phyloP scores from a whole-genome alignment of 2,888 invertebrate genomes.

The Hypena proboscidalis region DNA sequence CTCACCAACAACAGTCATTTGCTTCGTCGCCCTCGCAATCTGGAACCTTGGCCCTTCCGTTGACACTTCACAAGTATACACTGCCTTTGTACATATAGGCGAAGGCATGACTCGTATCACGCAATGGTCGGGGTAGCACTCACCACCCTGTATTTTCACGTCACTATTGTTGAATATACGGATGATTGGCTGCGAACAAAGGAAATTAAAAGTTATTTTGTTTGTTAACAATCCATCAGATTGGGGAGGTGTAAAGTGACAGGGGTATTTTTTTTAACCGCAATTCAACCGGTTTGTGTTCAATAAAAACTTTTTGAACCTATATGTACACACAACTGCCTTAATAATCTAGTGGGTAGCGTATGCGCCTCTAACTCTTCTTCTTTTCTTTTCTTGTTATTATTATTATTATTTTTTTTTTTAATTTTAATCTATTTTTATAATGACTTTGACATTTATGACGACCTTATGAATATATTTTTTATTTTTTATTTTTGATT shows the following conservation, averaged over 20 bases:
- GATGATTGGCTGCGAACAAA: slow-evolving; percentile 65
- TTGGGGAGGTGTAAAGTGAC: neutral
- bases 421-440: no score
- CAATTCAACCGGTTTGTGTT: no score
- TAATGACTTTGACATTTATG: no score
- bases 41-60: slow-evolving; percentile 79
- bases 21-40: slow-evolving; percentile 75
- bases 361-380: no score
- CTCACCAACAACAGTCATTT: slow-evolving; percentile 81
- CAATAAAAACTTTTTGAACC: no score
- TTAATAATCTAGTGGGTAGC: no score
- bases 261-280: no score
- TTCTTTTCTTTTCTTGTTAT: no score
- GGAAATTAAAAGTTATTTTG: neutral
- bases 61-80: slow-evolving; percentile 77
- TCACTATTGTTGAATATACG: slow-evolving; percentile 76
- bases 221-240: neutral
- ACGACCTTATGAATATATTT: no score
- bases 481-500: no score
- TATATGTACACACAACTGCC: no score
- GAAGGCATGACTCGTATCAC: slow-evolving; percentile 77
- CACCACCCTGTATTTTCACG: slow-evolving; percentile 75
- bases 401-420: no score
- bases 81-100: slow-evolving; percentile 71
- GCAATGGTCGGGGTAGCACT: slow-evolving; percentile 68